phyloP scores from a whole-genome alignment of 2,888 invertebrate species.

The Elmis aenea region DNA sequence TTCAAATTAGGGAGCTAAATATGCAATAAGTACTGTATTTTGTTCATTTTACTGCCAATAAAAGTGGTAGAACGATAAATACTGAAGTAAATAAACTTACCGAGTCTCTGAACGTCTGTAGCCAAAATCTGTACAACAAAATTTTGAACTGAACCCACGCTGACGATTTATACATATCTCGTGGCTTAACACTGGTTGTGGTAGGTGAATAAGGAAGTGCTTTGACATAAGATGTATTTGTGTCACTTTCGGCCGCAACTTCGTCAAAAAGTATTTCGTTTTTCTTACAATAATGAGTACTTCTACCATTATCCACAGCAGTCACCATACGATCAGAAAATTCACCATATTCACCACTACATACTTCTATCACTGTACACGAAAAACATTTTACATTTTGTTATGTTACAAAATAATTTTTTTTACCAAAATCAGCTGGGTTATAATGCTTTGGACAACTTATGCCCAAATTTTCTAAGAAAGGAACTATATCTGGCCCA shows the following conservation, averaged over 20 bases:
- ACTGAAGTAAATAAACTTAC: constrained; percentile 51
- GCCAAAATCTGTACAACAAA: constrained; percentile 62
- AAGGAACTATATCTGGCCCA: constrained; percentile 74
- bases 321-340: constrained; percentile 64
- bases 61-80: too few relatives aligned
- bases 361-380: constrained; percentile 73
- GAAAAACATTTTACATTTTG: too few relatives aligned
- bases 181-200: constrained; percentile 11
- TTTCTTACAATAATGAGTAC: constrained; percentile 10
- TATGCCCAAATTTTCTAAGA: constrained; percentile 68
- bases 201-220: constrained; percentile 14
- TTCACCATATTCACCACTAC: constrained; percentile 74
- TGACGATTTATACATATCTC: constrained; percentile 49
- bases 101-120: constrained; percentile 71
- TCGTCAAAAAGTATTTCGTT: constrained; percentile 2
- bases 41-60: too few relatives aligned
- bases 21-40: too few relatives aligned
- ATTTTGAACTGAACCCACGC: constrained; percentile 65
- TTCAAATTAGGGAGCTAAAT: too few relatives aligned
- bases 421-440: constrained; percentile 93
- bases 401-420: too few relatives aligned
- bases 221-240: too few relatives aligned
- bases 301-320: constrained; percentile 54
- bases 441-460: constrained; percentile 90
- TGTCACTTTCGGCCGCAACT: constrained; percentile 15